Conservation (phyloP, 2,113 vertebrate species). For the Chitala chitala region DNA sequence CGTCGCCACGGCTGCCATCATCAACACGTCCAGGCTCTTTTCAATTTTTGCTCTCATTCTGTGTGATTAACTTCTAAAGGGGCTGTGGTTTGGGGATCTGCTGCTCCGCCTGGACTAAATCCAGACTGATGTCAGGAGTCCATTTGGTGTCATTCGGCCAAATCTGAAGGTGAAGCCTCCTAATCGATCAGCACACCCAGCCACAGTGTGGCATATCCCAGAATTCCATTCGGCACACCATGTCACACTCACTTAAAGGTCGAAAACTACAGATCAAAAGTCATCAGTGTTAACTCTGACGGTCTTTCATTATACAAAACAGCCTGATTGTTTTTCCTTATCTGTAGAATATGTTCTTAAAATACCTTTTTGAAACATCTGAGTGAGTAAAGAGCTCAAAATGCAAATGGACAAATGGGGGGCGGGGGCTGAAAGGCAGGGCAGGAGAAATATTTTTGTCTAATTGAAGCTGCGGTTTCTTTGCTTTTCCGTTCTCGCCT, state of each 20-base stretch:
- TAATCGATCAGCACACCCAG: not conserved
- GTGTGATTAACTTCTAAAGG: not conserved
- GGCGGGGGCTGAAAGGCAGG: too few relatives aligned
- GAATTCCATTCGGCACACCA: not conserved
- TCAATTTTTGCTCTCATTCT: conserved; percentile 35
- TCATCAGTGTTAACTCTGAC: too few relatives aligned
- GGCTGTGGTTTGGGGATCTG: not conserved
- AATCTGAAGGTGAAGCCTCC: not conserved
- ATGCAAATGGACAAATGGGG: too few relatives aligned
- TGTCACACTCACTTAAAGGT: not conserved
- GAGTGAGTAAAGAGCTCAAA: too few relatives aligned
- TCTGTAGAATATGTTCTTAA: too few relatives aligned
- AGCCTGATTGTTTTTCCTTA: too few relatives aligned
- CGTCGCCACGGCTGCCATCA: not conserved
- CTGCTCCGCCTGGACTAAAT: not conserved
- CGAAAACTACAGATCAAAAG: not conserved
- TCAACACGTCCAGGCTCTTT: conserved; percentile 19
- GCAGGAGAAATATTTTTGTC: not conserved
- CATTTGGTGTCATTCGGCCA: not conserved
- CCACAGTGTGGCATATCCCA: not conserved
- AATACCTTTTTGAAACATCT: too few relatives aligned
- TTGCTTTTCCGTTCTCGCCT: not conserved
- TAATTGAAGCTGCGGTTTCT: not conserved
- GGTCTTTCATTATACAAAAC: too few relatives aligned
- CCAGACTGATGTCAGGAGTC: not conserved